Evolutionary conservation across 2,113 vertebrate genomes (phyloP).

Genomic region (Butastur rufipennis): DNA sequence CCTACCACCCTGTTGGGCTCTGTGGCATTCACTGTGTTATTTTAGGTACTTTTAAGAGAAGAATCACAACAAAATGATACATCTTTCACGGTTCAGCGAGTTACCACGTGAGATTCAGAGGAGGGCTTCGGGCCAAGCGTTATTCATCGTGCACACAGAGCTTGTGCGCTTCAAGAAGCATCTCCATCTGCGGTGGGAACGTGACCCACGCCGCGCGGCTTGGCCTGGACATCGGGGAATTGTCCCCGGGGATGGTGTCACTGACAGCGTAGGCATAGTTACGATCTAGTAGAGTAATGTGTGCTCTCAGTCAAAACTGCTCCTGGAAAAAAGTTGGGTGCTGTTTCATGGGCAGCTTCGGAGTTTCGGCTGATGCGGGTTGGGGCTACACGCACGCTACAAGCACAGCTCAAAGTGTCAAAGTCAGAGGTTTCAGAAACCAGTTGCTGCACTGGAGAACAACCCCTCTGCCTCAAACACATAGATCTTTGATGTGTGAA

Average conservation of each 20-base stretch:
- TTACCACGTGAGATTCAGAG: not conserved
- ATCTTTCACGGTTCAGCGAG: not conserved
- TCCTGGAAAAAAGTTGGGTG: not conserved
- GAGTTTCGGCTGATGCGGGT: fast-evolving
- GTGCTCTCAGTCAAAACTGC: not conserved
- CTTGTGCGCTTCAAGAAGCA: not conserved
- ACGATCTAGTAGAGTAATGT: not conserved
- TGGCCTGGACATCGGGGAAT: not conserved
- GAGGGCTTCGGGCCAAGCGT: not conserved
- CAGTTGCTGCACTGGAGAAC: not conserved
- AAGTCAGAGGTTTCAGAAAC: not conserved
- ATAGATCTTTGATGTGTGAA: not conserved
- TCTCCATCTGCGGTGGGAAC: not conserved
- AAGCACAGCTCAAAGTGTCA: not conserved
- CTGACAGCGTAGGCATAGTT: not conserved
- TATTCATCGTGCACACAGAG: not conserved
- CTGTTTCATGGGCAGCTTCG: not conserved
- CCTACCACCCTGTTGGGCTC: not conserved
- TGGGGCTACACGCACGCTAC: not conserved
- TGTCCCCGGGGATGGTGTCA: not conserved
- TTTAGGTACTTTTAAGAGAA: not conserved
- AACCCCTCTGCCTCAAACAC: not conserved
- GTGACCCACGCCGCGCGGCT: not conserved
- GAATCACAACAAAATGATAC: not conserved
- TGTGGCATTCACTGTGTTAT: not conserved